A percentile compares a stretch with the other conserved stretches of the same genome.
Conservation (phyloP, 2,888 invertebrate genomes). For the Chydorus sphaericus region DNA sequence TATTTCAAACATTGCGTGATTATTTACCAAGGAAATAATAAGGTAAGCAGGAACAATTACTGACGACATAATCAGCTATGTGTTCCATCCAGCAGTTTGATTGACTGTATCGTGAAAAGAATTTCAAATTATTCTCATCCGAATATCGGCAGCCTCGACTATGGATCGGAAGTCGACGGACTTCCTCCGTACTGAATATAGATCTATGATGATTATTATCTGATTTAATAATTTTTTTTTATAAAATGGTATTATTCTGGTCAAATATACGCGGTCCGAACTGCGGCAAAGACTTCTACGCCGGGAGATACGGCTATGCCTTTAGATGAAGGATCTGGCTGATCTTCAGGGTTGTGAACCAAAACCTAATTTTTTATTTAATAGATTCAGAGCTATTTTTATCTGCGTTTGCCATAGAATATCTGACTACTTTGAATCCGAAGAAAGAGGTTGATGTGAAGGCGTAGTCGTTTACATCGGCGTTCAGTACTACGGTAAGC, state of each 20-base stretch:
- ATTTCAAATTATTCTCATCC: constrained; percentile 1
- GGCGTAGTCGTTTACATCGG: constrained; percentile 10
- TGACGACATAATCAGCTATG: not conserved
- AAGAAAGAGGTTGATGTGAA: constrained; percentile 7
- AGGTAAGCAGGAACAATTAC: constrained; percentile 6
- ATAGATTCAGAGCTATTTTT: not conserved
- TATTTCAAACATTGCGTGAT: not conserved
- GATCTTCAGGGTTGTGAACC: constrained; percentile 12
- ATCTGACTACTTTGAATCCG: constrained; percentile 9
- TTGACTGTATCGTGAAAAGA: constrained; percentile 12
- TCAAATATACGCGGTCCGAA: not conserved
- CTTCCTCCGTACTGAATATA: constrained; percentile 8
- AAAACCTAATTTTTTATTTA: constrained; percentile 7
- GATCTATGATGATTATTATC: too few relatives aligned
- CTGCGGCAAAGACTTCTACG: constrained; percentile 4
- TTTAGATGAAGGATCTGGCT: constrained; percentile 10
- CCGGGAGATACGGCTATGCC: constrained; percentile 11
- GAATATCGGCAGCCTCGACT: constrained; percentile 8
- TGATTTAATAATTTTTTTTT: too few relatives aligned
- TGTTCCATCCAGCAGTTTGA: constrained; percentile 10
- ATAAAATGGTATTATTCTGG: too few relatives aligned
- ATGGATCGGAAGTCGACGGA: not conserved
- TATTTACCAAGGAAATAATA: constrained; percentile 9
- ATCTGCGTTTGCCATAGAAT: not conserved
- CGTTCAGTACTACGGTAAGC: constrained; percentile 6